A percentile compares a stretch with the other conserved stretches of the same genome.
phyloP scores from a whole-genome alignment of 2,113 vertebrate species.

The Chauna torquata region DNA sequence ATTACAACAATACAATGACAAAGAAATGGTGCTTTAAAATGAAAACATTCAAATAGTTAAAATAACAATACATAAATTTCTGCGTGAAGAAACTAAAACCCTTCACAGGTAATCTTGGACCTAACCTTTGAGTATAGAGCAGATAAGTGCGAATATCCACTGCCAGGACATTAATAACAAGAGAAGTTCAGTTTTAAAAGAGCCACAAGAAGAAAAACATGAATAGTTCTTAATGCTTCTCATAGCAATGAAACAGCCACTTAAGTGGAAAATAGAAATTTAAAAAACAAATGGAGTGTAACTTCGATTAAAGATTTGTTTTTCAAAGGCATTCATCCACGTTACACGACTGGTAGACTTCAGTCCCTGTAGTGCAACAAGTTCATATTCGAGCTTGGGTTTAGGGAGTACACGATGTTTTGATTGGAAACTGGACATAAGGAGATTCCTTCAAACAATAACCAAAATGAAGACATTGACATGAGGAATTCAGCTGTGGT shows the following conservation, averaged over 20 bases:
- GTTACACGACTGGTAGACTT: not conserved
- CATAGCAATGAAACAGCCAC: not conserved
- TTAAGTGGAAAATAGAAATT: conserved; percentile 25
- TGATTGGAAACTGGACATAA: conserved; percentile 45
- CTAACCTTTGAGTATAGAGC: not conserved
- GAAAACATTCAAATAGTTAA: not conserved
- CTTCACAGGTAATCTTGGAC: not conserved
- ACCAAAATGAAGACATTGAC: conserved; percentile 43
- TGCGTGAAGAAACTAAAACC: not conserved
- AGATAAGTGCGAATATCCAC: not conserved
- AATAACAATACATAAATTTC: not conserved
- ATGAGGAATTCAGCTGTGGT: conserved; percentile 21
- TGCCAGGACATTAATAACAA: not conserved
- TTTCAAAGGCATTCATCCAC: conserved; percentile 26
- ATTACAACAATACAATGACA: not conserved
- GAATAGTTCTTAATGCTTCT: not conserved
- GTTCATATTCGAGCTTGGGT: not conserved
- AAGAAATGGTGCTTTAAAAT: not conserved
- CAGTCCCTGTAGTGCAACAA: not conserved
- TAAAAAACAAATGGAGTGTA: conserved; percentile 33
- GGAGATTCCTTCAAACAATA: conserved; percentile 44
- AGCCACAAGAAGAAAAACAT: not conserved
- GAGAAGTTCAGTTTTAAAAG: not conserved
- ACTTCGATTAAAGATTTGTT: conserved; percentile 36
- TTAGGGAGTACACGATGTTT: conserved; percentile 37